Base-by-base conservation (phyloP, 2,888 invertebrate species). In the Apomyelois bistriatella region DNA sequence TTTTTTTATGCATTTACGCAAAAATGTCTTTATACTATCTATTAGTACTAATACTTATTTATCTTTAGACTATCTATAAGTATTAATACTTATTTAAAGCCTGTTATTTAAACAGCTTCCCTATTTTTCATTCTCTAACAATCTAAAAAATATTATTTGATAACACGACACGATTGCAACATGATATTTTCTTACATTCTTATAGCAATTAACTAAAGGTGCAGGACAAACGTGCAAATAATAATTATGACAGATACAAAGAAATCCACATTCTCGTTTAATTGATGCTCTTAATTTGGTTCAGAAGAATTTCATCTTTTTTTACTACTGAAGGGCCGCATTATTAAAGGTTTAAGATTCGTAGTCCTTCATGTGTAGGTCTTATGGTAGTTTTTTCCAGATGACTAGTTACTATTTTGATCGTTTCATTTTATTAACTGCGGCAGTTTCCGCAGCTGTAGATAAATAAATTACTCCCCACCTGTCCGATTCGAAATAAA, bases 381-480 rank as follows among this genome's bases (percentile, higher is more conserved):
- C 48, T 37, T 49, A 38, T 49, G 38, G 37, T 12, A 37, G 42
- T 32, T 28, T 52, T n/a, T 49, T 32, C 48, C 52, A 47, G 30
- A 54, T 15, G 37, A 43, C 53, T 49, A 52, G 48, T 38, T 22
- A 50, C 54, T 72, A 70, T 72, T 77, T 75, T 71, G 62, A 70
- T 71, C 67, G 69, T 63, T 68, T 70, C 73, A 70, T 78, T 77
- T 72, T 69, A 68, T 73, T 70, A 66, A 72, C 71, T 66, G 70
- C 73, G 70, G 68, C 76, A 76, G 79, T 70, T 69, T 68, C 67
- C 61, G 76, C 85, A 86, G 78, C 82, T 85, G 85, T 72, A 76
- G 72, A 76, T 72, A 73, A 74, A 72, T 74, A 80, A 22, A 84
- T 83, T 77, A 79, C 58, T 62, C 60, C 65, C 69, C 87, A 87